Evolutionary conservation across 1,140 invertebrate species (phyloP).

Genomic region (Oscheius sp.): DNA sequence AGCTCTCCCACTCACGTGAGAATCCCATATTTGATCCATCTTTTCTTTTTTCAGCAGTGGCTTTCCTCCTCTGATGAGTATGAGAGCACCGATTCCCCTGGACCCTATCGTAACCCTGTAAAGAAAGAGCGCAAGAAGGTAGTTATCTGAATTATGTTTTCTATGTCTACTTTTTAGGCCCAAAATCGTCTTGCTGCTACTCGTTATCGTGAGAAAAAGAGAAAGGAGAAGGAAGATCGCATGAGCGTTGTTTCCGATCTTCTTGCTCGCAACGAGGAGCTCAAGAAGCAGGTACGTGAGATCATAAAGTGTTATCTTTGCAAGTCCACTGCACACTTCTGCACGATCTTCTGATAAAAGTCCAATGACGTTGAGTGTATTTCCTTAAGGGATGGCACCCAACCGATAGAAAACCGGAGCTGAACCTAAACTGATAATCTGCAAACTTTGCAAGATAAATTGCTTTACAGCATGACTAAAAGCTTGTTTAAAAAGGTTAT

Average conservation of each 20-base stretch:
- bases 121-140: conserved; percentile 30
- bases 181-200: conserved; percentile 31
- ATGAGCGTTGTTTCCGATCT: conserved; percentile 9
- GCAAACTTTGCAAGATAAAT: too few species aligned
- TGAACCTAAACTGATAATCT: too few species aligned
- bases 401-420: too few species aligned
- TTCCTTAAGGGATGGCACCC: too few species aligned
- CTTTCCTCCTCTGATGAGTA: background rate
- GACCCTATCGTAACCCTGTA: conserved; percentile 18
- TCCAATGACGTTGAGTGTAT: too few species aligned
- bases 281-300: conserved; percentile 19
- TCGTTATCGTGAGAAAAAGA: conserved; percentile 29
- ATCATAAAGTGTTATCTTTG: too few species aligned
- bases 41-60: background rate
- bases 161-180: conserved; percentile 5
- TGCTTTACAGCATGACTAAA: too few species aligned
- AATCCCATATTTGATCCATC: background rate
- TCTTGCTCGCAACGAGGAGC: background rate
- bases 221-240: conserved; percentile 24
- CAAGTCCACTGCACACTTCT: too few species aligned
- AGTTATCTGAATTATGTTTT: background rate
- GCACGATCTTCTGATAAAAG: too few species aligned
- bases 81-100: conserved; percentile 10
- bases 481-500: background rate
- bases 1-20: conserved; percentile 4